A percentile compares a stretch with the other conserved stretches of the same genome.
Conservation (phyloP, 2,888 invertebrate species). For the Artemia sp. region DNA sequence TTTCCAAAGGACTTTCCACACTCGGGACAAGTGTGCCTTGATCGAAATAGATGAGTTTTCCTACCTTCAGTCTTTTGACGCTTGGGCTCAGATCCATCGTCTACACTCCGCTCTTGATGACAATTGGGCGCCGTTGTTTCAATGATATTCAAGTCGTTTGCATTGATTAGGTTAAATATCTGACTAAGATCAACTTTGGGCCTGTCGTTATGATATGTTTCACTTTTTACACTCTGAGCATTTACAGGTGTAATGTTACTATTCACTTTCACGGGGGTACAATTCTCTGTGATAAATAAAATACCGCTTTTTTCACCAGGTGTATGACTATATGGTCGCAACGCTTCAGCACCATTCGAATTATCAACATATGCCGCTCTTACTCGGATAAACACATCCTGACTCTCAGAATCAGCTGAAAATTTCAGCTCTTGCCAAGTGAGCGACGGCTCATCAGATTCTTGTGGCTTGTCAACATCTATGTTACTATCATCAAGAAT, state of each 20-base stretch:
- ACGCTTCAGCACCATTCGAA: background rate
- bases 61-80: background rate
- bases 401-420: constrained; percentile 1
- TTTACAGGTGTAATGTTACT: background rate
- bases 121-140: background rate
- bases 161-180: background rate
- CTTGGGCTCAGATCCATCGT: background rate
- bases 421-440: constrained; percentile 6
- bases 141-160: constrained; percentile 5
- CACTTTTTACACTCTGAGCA: background rate
- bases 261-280: background rate
- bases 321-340: background rate
- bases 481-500: background rate
- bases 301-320: background rate
- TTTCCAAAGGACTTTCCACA: constrained; percentile 13
- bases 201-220: background rate
- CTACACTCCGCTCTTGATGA: background rate
- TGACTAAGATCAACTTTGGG: background rate
- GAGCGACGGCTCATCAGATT: background rate
- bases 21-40: constrained; percentile 12
- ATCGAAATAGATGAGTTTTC: constrained; percentile 14
- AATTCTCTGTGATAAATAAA: background rate
- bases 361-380: background rate
- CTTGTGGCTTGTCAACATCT: background rate
- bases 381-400: background rate